Percentiles rank a stretch among this genome's conserved stretches.
Conservation (phyloP, 2,797 vertebrate genomes). For the Cyclura pinguis region DNA sequence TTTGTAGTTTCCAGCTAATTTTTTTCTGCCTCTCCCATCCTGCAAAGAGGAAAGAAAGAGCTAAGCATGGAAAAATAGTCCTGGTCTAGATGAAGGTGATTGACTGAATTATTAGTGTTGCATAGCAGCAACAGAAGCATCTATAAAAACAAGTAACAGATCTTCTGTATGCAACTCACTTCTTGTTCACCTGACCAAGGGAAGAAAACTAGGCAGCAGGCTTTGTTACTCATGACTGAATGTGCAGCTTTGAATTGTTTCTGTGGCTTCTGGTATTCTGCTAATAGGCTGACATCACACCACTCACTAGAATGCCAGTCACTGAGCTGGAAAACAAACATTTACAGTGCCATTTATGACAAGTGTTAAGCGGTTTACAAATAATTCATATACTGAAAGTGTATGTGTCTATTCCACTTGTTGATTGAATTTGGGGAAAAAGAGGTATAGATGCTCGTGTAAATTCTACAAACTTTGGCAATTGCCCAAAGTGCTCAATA, state of each 20-base stretch:
- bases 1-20: neutral
- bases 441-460: neutral
- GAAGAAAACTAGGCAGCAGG: neutral
- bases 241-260: neutral
- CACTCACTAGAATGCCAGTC: neutral
- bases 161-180: neutral
- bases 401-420: neutral
- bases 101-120: neutral
- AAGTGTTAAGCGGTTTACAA: neutral
- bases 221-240: neutral
- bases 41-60: neutral
- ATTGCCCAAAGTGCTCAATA: neutral
- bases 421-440: neutral
- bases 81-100: neutral
- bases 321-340: neutral
- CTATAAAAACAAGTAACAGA: neutral
- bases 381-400: neutral
- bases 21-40: neutral
- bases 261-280: neutral
- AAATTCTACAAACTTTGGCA: neutral
- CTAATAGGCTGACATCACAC: neutral
- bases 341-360: neutral
- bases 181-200: neutral
- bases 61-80: neutral
- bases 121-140: neutral